Evolutionary conservation across 2,888 invertebrate species (phyloP), one percentile per base, ranked within the genome.

Genomic region (Agonum fuliginosum): DNA sequence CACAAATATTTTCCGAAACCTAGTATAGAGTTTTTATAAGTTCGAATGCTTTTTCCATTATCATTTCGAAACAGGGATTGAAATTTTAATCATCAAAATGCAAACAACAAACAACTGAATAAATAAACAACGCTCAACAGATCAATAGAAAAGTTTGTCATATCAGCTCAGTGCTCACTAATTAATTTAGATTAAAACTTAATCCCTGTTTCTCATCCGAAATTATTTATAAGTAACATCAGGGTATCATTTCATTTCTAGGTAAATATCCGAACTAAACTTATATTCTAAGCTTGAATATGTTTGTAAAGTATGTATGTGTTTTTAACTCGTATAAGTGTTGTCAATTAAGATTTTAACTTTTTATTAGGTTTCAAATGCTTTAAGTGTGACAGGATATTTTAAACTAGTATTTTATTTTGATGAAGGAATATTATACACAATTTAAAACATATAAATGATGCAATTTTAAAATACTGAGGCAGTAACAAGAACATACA

Each of bases 221-320:
- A 62, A 27, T 70, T 6, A 70, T 70, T 70, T 70, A 10, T 46
- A 70, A 46, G 20, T 67, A 48, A 75, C 6, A 67, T 75, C 75
- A 67, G 75, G 75, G 75, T 75, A 67, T 74, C 65, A 75, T 48
- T 67, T 74, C 65, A 75, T 48, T 67, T 75, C 20, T 62, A 62
- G 58, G 17, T n/a, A 62, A 12, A 27, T 54, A 27, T 62, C 54
- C n/a, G n/a, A n/a, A 54, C 12, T 1, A 24, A 48, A 27, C 34
- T 34, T 67, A 20, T 51, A 20, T 51, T 67, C 48, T 27, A 75
- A 62, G 58, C 37, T 72, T 58, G 54, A 58, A 62, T 65, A 58
- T 34, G 20, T 62, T 43, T 58, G 20, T 37, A 46, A 54, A 54
- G 37, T 27, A 37, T 67, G 22, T 48, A 46, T 34, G 67, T 67